These are phyloP conservation scores for Acanthiza pusilla DNA, from an alignment of 2,797 vertebrate genomes.

Conservation along the genomic window DNA sequence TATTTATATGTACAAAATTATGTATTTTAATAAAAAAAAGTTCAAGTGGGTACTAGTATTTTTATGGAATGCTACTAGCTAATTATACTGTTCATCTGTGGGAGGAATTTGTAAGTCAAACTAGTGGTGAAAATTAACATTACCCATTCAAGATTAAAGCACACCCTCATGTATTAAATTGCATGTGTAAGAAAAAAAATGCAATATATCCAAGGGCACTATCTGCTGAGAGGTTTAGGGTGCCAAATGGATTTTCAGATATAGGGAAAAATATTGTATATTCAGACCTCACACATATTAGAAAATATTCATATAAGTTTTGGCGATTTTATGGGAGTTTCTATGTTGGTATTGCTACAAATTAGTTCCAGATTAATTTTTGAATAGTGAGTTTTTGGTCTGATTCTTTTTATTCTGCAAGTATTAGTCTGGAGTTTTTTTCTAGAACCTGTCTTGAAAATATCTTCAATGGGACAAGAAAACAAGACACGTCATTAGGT, in stretches of 20 bases:
- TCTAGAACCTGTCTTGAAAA: neutral
- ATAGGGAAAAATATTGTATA: neutral
- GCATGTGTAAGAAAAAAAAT: neutral
- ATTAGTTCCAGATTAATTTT: neutral
- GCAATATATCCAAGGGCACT: neutral
- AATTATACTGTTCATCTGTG: neutral
- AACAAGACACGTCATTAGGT: neutral
- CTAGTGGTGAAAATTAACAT: neutral
- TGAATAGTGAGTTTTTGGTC: neutral
- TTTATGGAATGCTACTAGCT: neutral
- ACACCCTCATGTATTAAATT: neutral
- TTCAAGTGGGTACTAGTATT: neutral
- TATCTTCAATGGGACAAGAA: neutral
- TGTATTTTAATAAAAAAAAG: neutral
- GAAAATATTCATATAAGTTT: neutral
- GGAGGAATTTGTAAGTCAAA: neutral
- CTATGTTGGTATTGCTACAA: neutral
- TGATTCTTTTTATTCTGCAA: neutral
- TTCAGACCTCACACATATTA: neutral
- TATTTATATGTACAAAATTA: neutral
- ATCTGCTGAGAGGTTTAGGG: neutral
- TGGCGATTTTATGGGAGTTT: neutral
- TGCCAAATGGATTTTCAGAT: neutral
- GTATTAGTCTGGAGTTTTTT: neutral
- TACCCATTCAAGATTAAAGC: constrained; percentile 18